Base-by-base conservation (phyloP, 2,888 invertebrate genomes). In the Eristalinus sepulchralis region DNA sequence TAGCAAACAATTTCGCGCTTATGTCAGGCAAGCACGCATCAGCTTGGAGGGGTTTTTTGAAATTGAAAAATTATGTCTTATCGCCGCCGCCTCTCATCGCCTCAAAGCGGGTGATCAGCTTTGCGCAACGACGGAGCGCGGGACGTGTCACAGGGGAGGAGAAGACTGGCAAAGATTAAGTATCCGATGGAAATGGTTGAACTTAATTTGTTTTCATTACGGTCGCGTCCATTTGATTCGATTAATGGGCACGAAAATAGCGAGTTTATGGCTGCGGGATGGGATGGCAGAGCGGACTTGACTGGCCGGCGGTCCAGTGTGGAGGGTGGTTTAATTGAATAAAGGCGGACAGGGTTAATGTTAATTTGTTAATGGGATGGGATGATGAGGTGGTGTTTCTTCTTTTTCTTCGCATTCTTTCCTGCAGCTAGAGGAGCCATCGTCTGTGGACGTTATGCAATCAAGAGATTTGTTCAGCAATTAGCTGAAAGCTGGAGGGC, bases 21-120 rank as follows among this genome's bases (percentile, higher is more conserved):
- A 39, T 66, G 75, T 1, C 27, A 10, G 63, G 27, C 24, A n/a
- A 55, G 55, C 75, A 75, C 59, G 75, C n/a, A 27, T 27, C 27
- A 62, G 13, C 57, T 57, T 2, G 24, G 22, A 17, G 53, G 17
- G 53, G 39, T 39, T 39, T 39, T 39, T 53, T 53, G 13, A 63
- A 78, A 64, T 78, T 78, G 70, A 78, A 78, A 78, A 78, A 78
- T 78, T 36, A 71, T 78, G 63, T 31, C 64, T 47, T 27, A 63
- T 70, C 67, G 53, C 27, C 27, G 27, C 27, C 27, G 27, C 33
- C 57, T 71, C 47, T 47, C 64, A 57, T 59, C 57, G 64, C 27
- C 53, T 47, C 47, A 47, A 17, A 47, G 47, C 22, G 68, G 17
- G n/a, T 6, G 57, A 1, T 2, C 24, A 62, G 47, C n/a, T 20